Evolutionary conservation across 2,113 vertebrate genomes (phyloP).

Genomic region (Chrysemys picta): DNA sequence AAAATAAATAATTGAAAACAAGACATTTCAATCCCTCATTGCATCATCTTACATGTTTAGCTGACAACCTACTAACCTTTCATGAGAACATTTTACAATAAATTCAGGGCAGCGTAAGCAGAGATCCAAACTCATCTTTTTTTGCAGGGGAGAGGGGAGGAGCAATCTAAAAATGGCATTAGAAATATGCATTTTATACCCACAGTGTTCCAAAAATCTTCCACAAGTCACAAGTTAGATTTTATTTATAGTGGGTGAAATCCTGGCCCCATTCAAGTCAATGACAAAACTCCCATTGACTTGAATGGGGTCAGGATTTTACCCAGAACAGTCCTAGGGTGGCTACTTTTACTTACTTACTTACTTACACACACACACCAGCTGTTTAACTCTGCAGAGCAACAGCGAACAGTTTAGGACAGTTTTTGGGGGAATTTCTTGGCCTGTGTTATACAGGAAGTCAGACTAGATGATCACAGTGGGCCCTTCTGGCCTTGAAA

Average conservation of each 20-base stretch:
- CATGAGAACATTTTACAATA: conserved; percentile 73
- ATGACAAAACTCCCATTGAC: background rate
- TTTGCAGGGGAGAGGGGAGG: background rate
- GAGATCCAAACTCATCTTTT: conserved; percentile 69
- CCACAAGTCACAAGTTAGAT: conserved; percentile 11
- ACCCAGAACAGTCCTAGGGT: background rate
- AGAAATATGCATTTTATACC: conserved; percentile 38
- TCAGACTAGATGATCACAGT: background rate
- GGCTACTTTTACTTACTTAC: background rate
- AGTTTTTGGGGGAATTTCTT: background rate
- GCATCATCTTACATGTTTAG: conserved; percentile 52
- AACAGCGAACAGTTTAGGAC: background rate
- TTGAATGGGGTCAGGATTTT: background rate
- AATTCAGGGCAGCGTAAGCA: conserved; percentile 66
- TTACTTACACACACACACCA: background rate
- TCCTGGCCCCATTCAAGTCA: background rate
- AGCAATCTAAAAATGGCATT: conserved; percentile 46
- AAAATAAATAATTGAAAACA: conserved; percentile 68
- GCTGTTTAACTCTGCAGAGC: conserved; percentile 13
- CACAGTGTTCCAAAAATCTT: background rate
- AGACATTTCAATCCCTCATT: conserved; percentile 53
- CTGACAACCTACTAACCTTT: conserved; percentile 71
- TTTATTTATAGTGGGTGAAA: conserved; percentile 6
- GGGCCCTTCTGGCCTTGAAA: background rate
- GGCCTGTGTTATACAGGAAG: background rate